phyloP scores from a whole-genome alignment of 2,797 vertebrate genomes.

The Botia kubotai region DNA sequence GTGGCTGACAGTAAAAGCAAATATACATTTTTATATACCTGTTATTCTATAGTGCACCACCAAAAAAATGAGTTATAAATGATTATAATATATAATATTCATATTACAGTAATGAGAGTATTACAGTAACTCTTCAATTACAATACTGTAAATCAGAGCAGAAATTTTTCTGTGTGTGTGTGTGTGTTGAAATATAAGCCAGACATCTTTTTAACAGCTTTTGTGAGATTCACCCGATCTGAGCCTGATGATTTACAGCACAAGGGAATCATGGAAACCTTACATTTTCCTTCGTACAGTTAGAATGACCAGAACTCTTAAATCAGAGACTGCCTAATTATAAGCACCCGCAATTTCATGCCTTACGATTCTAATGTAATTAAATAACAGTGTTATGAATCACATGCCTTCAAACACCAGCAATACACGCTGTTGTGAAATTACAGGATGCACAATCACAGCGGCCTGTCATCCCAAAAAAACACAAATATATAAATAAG shows the following conservation, averaged over 20 bases:
- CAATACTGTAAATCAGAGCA: neutral
- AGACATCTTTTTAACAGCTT: neutral
- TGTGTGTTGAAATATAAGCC: neutral
- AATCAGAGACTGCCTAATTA: neutral
- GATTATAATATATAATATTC: no score
- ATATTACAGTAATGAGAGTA: neutral
- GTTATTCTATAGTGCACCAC: neutral
- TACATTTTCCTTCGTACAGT: neutral
- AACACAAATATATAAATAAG: conserved; percentile 53
- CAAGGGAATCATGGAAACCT: neutral
- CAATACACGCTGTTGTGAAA: neutral
- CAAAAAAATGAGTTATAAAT: no score
- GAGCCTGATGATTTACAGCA: conserved; percentile 7
- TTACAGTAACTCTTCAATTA: neutral
- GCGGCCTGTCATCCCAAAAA: conserved; percentile 22
- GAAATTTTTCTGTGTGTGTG: neutral
- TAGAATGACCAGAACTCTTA: neutral
- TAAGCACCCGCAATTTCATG: neutral
- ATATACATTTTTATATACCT: no score
- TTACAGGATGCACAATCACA: conserved; percentile 9
- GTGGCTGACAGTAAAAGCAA: no score
- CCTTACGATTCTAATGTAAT: conserved; percentile 9
- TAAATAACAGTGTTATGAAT: neutral
- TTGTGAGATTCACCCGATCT: neutral
- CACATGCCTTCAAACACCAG: neutral